These are phyloP conservation scores for Apaloderma vittatum DNA, from an alignment of 2,113 vertebrate species.

Conservation along the genomic window DNA sequence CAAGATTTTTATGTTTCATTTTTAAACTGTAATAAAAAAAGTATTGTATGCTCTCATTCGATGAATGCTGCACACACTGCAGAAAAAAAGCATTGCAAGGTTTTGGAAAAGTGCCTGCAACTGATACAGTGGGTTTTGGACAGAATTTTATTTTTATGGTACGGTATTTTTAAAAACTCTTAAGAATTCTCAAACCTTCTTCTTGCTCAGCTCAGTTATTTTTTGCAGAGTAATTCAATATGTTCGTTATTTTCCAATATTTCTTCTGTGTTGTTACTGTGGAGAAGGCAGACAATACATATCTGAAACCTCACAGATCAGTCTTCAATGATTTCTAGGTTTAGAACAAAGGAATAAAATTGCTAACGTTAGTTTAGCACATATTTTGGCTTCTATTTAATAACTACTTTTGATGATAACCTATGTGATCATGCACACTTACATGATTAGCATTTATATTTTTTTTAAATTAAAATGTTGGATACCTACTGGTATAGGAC, in stretches of 20 bases:
- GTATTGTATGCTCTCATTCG: background rate
- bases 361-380: background rate
- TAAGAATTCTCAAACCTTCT: background rate
- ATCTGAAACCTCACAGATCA: background rate
- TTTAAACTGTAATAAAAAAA: conserved; percentile 18
- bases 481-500: background rate
- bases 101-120: conserved; percentile 45
- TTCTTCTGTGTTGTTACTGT: background rate
- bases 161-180: background rate
- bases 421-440: background rate
- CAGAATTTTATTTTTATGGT: conserved; percentile 5
- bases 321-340: background rate
- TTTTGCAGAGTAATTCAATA: background rate
- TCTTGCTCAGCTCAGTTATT: background rate
- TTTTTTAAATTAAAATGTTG: background rate
- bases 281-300: background rate
- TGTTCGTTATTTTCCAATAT: background rate
- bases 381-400: background rate
- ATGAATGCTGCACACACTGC: conserved; percentile 8
- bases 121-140: background rate
- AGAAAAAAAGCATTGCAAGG: conserved; percentile 47
- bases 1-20: conserved; percentile 9
- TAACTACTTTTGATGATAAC: background rate
- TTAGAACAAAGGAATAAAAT: background rate
- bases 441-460: background rate